Conservation (phyloP, 1,140 invertebrate species). For the Palaemon carinicauda region DNA sequence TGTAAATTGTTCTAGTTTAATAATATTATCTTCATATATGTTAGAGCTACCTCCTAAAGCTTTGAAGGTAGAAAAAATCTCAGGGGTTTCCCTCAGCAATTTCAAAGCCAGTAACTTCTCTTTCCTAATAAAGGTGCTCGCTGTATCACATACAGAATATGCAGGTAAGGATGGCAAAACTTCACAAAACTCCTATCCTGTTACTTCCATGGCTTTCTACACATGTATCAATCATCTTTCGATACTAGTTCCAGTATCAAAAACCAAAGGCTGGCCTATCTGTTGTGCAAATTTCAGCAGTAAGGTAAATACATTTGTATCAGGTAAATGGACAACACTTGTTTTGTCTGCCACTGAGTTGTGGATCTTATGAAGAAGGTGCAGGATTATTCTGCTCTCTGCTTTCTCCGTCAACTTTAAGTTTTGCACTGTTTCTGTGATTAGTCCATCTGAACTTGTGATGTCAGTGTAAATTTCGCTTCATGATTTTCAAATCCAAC, state of each 20-base stretch:
- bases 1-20: not conserved
- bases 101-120: no score
- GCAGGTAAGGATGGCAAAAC: not conserved
- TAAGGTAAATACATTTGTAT: not conserved
- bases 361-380: not conserved
- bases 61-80: conserved; percentile 1
- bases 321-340: not conserved
- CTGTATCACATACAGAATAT: not conserved
- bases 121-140: no score
- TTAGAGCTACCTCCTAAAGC: not conserved
- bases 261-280: not conserved
- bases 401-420: no score
- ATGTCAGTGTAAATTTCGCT: no score
- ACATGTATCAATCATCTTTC: not conserved
- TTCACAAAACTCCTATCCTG: not conserved
- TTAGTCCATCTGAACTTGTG: not conserved
- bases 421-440: no score
- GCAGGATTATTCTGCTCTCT: no score
- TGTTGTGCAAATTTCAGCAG: not conserved
- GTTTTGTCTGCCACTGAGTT: not conserved
- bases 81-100: no score
- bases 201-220: not conserved
- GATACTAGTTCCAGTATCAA: not conserved
- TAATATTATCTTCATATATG: not conserved
- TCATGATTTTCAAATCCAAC: no score